A percentile compares a stretch with the other conserved stretches of the same genome.
phyloP scores from a whole-genome alignment of 1,140 invertebrate genomes.

The Limonius californicus region DNA sequence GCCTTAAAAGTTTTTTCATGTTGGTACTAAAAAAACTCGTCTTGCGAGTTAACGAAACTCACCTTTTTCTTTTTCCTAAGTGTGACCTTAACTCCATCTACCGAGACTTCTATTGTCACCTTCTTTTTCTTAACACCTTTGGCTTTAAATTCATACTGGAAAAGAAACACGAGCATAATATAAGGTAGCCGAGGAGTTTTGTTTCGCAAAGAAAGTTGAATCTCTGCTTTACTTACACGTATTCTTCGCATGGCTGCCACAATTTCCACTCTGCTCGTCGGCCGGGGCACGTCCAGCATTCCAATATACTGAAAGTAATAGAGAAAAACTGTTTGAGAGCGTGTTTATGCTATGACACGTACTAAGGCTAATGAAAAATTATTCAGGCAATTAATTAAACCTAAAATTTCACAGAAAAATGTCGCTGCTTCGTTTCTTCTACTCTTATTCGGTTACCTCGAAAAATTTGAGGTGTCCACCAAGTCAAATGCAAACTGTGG shows the following conservation, averaged over 20 bases:
- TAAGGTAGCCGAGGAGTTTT: neutral
- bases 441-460: no score
- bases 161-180: conserved; percentile 42
- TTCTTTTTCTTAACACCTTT: conserved; percentile 97
- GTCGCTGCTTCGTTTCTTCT: no score
- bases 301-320: conserved; percentile 88
- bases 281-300: conserved; percentile 91
- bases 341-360: neutral
- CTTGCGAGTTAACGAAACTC: conserved; percentile 30
- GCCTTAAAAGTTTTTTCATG: neutral
- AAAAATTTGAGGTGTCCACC: no score
- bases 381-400: neutral
- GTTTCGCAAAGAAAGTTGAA: conserved; percentile 6
- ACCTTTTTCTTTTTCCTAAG: conserved; percentile 74
- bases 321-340: conserved; percentile 16
- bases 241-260: conserved; percentile 97
- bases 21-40: neutral
- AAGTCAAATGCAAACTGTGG: no score
- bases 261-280: conserved; percentile 94
- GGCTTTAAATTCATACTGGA: conserved; percentile 97
- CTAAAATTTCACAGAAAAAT: no score
- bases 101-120: conserved; percentile 90
- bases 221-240: conserved; percentile 66
- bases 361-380: neutral
- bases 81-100: conserved; percentile 88